Evolutionary conservation across 1,140 invertebrate genomes (phyloP), one percentile per base, ranked within the genome.

Genomic region (Archivesica marissinica): DNA sequence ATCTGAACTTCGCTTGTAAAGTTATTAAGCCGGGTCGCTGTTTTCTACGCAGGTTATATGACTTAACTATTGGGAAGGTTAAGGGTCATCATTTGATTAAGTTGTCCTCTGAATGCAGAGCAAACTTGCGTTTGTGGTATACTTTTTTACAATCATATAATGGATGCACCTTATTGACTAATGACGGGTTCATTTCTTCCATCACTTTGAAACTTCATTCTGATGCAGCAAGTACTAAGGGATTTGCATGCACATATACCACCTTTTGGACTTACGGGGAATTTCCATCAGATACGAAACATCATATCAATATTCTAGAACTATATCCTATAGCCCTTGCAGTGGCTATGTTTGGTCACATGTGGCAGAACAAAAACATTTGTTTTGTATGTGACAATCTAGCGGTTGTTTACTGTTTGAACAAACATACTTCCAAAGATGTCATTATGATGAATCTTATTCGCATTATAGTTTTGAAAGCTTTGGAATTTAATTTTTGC

Each of bases 391-490:
- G 41, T 25, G 86, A 87, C 50, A 87, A 87, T 83, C 17, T 15
- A 30, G 72, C 74, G 2, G 64, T 87, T 3, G 82, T 85, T 20
- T 38, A 78, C 28, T 74, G 85, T 50, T 74, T 84, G 20, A 87
- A 87, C 70, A 87, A 87, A 80, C 39, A 68, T 20, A 39, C 81
- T 17, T 79, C 52, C 41, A 85, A 50, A 74, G 41, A 74, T 28
- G 35, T 35, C 13, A n/a, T n/a, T 35, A 77, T 77, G 54, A 77
- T 77, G 74, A 77, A 77, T 2, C 28, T 77, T n/a, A 38, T 77
- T 39, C 25, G 74, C 15, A 33, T 39, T 38, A 77, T 77, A 38
- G 74, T 77, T 4, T 54, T 79, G 9, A 11, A 41, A 39, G 59
- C 41, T 7, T 64, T 64, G 33, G 35, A 44, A 23, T 35, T 11